A percentile compares a stretch with the other conserved stretches of the same genome.
These are phyloP conservation scores for Apotomis turbidana DNA, from an alignment of 2,888 invertebrate genomes.

Conservation along the genomic window DNA sequence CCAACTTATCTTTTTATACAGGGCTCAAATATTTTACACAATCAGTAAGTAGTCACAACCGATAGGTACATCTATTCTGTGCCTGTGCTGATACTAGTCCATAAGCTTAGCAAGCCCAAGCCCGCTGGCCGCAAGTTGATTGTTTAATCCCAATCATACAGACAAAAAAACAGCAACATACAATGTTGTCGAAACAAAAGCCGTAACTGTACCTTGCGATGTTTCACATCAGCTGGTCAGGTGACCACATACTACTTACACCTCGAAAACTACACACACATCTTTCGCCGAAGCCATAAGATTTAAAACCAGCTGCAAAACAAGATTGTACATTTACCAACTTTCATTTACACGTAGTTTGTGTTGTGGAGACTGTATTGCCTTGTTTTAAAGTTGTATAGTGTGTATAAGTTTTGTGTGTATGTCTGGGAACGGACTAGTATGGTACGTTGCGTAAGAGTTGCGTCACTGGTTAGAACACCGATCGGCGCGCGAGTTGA, in stretches of 20 bases:
- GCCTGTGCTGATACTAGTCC: too few species aligned
- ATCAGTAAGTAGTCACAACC: too few species aligned
- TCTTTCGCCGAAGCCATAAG: not conserved
- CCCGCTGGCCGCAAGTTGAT: too few species aligned
- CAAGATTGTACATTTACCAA: slow-evolving; percentile 8
- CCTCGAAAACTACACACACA: slow-evolving; percentile 7
- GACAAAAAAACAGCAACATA: slow-evolving; percentile 13
- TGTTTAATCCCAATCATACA: too few species aligned
- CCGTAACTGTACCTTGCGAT: slow-evolving; percentile 32
- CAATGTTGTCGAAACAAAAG: slow-evolving; percentile 35
- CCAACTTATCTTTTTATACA: too few species aligned
- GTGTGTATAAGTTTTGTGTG: not conserved
- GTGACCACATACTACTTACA: slow-evolving; percentile 33
- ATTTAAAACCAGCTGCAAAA: slow-evolving; percentile 14
- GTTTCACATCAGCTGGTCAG: slow-evolving; percentile 35
- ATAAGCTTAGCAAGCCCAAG: too few species aligned
- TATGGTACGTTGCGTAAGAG: slow-evolving; percentile 63
- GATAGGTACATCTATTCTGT: too few species aligned
- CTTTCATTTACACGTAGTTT: not conserved
- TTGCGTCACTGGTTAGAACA: slow-evolving; percentile 65
- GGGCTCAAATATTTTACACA: too few species aligned
- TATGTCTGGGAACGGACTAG: slow-evolving; percentile 49
- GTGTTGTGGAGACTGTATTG: not conserved
- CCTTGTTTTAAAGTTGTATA: not conserved
- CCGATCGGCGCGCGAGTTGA: slow-evolving; percentile 68